phyloP scores from a whole-genome alignment of 2,888 invertebrate genomes.

The Caenorhabditis panamensis region DNA sequence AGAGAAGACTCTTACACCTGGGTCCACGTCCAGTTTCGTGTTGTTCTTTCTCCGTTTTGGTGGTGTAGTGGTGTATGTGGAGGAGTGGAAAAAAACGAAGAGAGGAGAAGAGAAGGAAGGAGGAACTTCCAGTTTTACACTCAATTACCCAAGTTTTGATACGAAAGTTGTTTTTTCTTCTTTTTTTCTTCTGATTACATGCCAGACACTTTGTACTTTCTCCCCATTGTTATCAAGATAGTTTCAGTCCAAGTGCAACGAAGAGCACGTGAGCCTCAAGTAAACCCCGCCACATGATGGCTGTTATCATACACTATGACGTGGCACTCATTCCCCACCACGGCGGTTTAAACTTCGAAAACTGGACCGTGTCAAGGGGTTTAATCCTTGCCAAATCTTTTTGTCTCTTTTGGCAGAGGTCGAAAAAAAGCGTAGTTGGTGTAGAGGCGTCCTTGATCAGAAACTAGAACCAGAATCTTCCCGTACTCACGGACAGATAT shows the following conservation, averaged over 20 bases:
- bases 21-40: constrained; percentile 44
- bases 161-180: constrained; percentile 4
- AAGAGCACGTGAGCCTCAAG: not conserved
- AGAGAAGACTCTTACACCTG: constrained; percentile 32
- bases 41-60: constrained; percentile 27
- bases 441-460: constrained; percentile 3
- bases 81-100: not conserved
- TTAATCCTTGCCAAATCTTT: constrained; percentile 1
- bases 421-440: not conserved
- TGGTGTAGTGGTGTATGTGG: constrained; percentile 43
- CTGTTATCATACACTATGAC: constrained; percentile 1
- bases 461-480: not conserved
- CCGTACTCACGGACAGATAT: not conserved
- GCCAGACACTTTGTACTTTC: constrained; percentile 9
- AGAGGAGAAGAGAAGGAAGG: not conserved
- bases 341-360: not conserved
- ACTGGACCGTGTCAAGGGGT: not conserved
- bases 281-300: not conserved
- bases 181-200: constrained; percentile 7
- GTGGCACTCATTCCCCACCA: not conserved
- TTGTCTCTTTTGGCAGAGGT: not conserved
- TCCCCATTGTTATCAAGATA: not conserved
- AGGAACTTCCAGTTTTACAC: constrained; percentile 32
- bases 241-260: not conserved
- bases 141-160: constrained; percentile 40